These are phyloP conservation scores for Brachyopa scutellaris DNA, from an alignment of 2,888 invertebrate genomes.

Conservation along the genomic window DNA sequence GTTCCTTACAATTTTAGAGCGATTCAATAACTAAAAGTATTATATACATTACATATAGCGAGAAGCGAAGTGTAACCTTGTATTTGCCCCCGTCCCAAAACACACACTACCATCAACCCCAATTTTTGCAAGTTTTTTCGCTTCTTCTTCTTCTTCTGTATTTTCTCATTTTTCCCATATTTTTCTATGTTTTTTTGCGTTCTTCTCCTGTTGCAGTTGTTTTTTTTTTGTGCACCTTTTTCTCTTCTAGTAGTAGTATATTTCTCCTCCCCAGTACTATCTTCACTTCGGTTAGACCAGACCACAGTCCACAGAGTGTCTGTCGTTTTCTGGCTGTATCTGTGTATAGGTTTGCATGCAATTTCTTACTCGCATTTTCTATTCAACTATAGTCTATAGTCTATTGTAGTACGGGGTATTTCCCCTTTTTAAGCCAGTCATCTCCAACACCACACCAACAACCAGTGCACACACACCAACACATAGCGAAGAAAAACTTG, in stretches of 20 bases:
- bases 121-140: constrained; percentile 68
- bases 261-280: constrained; percentile 48
- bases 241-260: constrained; percentile 43
- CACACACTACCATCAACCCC: constrained; percentile 73
- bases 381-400: constrained; percentile 31
- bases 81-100: constrained; percentile 75
- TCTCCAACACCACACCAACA: constrained; percentile 4
- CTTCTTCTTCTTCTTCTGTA: constrained; percentile 34
- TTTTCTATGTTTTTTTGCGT: constrained; percentile 28
- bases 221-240: constrained; percentile 14
- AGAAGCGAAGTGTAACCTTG: constrained; percentile 75
- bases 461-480: background rate
- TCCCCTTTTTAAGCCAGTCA: constrained; percentile 40
- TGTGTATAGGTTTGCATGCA: constrained; percentile 26
- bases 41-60: constrained; percentile 77
- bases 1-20: constrained; percentile 78
- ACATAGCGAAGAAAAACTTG: constrained; percentile 29
- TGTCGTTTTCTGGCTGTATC: constrained; percentile 31
- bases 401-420: constrained; percentile 36
- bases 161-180: constrained; percentile 59
- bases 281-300: constrained; percentile 2
- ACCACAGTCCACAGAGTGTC: background rate
- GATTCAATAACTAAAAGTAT: constrained; percentile 78
- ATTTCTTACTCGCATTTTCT: constrained; percentile 45
- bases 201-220: constrained; percentile 63